Evolutionary conservation across 1,140 invertebrate genomes (phyloP).

Genomic region (Limonius californicus): DNA sequence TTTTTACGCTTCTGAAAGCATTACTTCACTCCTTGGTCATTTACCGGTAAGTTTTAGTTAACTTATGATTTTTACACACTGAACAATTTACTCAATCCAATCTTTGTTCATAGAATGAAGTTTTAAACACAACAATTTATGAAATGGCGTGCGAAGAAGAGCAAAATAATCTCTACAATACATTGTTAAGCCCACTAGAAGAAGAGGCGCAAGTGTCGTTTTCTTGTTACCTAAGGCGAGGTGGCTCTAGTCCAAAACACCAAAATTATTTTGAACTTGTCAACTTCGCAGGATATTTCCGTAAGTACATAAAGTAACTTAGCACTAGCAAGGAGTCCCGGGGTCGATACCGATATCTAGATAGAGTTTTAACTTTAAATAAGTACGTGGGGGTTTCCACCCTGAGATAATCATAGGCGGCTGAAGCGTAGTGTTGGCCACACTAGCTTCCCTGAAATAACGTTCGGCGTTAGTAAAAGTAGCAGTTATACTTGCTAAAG

Average conservation of each 20-base stretch:
- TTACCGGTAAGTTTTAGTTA: slow-evolving; percentile 72
- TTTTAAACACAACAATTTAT: slow-evolving; percentile 71
- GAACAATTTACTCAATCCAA: no score
- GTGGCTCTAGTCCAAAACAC: slow-evolving; percentile 57
- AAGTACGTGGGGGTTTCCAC: no score
- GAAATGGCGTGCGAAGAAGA: slow-evolving; percentile 79
- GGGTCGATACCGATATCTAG: no score
- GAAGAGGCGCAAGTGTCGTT: slow-evolving; percentile 70
- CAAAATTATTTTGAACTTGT: slow-evolving; percentile 63
- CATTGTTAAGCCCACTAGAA: slow-evolving; percentile 61
- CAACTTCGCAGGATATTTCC: slow-evolving; percentile 77
- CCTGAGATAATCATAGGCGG: no score
- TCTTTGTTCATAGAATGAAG: slow-evolving; percentile 63
- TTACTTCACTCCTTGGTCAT: slow-evolving; percentile 83
- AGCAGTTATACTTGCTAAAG: no score
- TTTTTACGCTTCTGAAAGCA: slow-evolving; percentile 84
- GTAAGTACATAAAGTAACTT: no score
- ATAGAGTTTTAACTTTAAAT: no score
- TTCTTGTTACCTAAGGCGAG: slow-evolving; percentile 66
- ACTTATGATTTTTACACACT: no score
- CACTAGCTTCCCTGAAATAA: no score
- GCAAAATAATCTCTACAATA: slow-evolving; percentile 68
- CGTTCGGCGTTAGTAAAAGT: no score
- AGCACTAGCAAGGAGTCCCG: no score
- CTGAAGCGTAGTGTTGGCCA: no score